Base-by-base conservation (phyloP, 2,797 vertebrate genomes). In the Myotis vivesi region DNA sequence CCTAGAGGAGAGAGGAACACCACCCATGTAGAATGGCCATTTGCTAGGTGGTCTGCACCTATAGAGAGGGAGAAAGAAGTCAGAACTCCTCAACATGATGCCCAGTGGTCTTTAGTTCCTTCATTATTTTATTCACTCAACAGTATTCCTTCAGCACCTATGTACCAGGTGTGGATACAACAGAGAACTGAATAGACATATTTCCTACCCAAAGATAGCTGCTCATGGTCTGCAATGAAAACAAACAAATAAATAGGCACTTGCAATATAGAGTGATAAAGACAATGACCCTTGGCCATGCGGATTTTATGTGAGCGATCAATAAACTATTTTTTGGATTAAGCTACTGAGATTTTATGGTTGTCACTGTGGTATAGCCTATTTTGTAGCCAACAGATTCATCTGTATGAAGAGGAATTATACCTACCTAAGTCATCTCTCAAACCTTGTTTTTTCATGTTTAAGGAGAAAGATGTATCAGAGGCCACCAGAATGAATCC, bases 351-450 rank as follows among this genome's bases (percentile, higher is more conserved):
- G 46, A 66, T 82, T 53, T 87, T 73, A 49, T 46, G n/a, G 33
- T 75, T 73, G 49, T 92, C 71, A 49, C 69, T 76, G 53, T 16
- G 25, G 16, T 22, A 22, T 49, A 38, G 38, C 3, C 6, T 72
- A 28, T 64, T 41, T 95, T 93, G 59, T 62, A 93, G 57, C 55
- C 53, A 86, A 66, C 64, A 95, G 73, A 80, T 55, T 79, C 82
- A 66, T 59, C 28, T 76, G 69, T 69, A 76, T 88, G 49, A 86
- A 91, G 76, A 92, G n/a, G 28, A 41, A 68, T 92, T 69, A 66
- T 0, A 51, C n/a, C 22, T 49, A 30, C 57, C 44, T 49, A 68
- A n/a, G 28, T 69, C 9, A 55, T 55, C 13, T 28, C 57, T 95
- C 59, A 79, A 90, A 30, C 2, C 7, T 72, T 81, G 75, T 64